phyloP scores from a whole-genome alignment of 2,797 vertebrate genomes.

The Triplophysa bombifrons region DNA sequence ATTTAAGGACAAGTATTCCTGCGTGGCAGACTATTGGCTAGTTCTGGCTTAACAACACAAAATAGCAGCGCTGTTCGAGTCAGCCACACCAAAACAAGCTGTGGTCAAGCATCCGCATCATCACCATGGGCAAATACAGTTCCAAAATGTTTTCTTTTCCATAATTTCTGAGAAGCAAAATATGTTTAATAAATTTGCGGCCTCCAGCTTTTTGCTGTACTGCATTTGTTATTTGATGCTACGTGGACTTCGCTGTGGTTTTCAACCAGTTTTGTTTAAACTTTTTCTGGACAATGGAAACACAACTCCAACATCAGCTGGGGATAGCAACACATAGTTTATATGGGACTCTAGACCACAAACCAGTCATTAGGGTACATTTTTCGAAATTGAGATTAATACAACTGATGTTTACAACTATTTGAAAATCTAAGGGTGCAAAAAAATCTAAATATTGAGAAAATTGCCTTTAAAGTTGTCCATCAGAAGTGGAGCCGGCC shows the following conservation, averaged over 20 bases:
- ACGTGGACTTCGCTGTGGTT: constrained; percentile 25
- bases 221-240: constrained; percentile 1
- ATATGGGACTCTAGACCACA: neutral
- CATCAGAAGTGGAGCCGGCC: too few relatives aligned
- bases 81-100: constrained; percentile 5
- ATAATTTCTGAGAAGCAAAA: constrained; percentile 32
- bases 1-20: neutral
- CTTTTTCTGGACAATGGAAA: constrained; percentile 25
- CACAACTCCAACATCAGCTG: constrained; percentile 1
- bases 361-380: too few relatives aligned
- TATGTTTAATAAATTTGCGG: constrained; percentile 6
- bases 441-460: too few relatives aligned
- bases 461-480: too few relatives aligned
- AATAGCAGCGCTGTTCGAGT: neutral
- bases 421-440: too few relatives aligned
- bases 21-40: neutral
- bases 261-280: neutral
- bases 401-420: too few relatives aligned
- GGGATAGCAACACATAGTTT: neutral
- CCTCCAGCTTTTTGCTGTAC: constrained; percentile 5
- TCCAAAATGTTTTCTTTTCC: constrained; percentile 30
- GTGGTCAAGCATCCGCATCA: constrained; percentile 31
- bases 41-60: neutral
- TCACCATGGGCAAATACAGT: constrained; percentile 16
- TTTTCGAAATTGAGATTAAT: too few relatives aligned